Conservation (phyloP, 2,888 invertebrate genomes). For the Callyntrura guangdongensis region DNA sequence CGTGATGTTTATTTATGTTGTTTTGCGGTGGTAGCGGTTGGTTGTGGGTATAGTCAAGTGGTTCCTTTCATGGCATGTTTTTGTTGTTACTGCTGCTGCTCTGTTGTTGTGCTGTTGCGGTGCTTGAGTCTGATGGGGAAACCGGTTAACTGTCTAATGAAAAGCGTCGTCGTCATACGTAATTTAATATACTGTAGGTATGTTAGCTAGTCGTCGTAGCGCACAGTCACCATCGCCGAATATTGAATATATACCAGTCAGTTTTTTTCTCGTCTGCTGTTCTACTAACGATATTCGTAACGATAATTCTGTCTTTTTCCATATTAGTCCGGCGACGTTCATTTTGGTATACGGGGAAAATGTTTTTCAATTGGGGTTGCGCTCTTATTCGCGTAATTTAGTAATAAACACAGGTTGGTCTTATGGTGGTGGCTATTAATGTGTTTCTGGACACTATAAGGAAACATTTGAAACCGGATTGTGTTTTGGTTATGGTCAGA, state of each 20-base stretch:
- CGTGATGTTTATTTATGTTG: constrained; percentile 51
- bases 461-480: neutral
- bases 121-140: constrained; percentile 41
- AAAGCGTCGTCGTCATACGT: constrained; percentile 41
- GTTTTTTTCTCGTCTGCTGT: neutral
- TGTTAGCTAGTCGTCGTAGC: neutral
- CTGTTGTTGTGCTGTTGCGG: constrained; percentile 21
- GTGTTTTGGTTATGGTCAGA: neutral
- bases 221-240: neutral
- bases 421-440: neutral
- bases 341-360: neutral
- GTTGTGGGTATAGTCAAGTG: constrained; percentile 42
- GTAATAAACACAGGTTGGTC: neutral
- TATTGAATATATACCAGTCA: neutral
- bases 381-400: neutral
- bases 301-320: neutral
- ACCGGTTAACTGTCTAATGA: constrained; percentile 66
- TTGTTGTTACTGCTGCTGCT: neutral
- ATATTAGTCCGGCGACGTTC: neutral
- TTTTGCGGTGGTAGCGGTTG: neutral
- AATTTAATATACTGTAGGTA: constrained; percentile 2
- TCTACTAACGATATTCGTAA: neutral
- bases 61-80: constrained; percentile 25
- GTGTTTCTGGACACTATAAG: neutral
- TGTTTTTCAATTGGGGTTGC: neutral